Evolutionary conservation across 1,140 invertebrate species (phyloP).

Genomic region (Tetramorium parvispinum): DNA sequence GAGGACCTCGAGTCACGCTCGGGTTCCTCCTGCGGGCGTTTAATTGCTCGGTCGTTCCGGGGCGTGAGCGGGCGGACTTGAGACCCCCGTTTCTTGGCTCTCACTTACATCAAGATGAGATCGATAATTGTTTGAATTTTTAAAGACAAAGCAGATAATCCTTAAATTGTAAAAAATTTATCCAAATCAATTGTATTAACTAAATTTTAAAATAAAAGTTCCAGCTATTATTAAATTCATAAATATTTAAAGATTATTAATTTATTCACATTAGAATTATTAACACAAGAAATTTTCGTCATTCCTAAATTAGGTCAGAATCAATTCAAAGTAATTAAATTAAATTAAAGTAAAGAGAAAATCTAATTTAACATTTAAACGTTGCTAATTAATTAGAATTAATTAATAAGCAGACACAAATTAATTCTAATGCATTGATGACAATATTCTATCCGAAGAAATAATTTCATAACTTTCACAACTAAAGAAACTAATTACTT

Average conservation of each 20-base stretch:
- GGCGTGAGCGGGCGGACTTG: slow-evolving; percentile 41
- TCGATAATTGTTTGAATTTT: slow-evolving; percentile 27
- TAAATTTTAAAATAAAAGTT: not conserved
- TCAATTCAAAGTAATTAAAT: not conserved
- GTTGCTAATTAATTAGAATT: not conserved
- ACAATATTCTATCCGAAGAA: not conserved
- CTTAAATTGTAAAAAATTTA: not conserved
- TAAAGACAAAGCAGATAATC: not conserved
- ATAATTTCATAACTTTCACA: not conserved
- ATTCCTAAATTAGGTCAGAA: not conserved
- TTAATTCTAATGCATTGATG: not conserved
- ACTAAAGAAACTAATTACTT: not conserved
- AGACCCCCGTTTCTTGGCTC: not conserved
- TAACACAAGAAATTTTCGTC: not conserved
- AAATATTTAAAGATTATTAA: not conserved
- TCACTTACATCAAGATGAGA: not conserved
- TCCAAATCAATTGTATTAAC: not conserved
- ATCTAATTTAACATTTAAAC: not conserved
- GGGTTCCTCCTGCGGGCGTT: slow-evolving; percentile 66
- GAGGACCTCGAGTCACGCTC: slow-evolving; percentile 72
- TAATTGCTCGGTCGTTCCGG: slow-evolving; percentile 75
- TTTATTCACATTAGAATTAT: not conserved
- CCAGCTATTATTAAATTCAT: too few species aligned
- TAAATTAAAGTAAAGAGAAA: not conserved
- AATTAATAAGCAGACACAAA: not conserved